Evolutionary conservation across 2,113 vertebrate genomes (phyloP).

Genomic region (Pseudopodoces humilis): DNA sequence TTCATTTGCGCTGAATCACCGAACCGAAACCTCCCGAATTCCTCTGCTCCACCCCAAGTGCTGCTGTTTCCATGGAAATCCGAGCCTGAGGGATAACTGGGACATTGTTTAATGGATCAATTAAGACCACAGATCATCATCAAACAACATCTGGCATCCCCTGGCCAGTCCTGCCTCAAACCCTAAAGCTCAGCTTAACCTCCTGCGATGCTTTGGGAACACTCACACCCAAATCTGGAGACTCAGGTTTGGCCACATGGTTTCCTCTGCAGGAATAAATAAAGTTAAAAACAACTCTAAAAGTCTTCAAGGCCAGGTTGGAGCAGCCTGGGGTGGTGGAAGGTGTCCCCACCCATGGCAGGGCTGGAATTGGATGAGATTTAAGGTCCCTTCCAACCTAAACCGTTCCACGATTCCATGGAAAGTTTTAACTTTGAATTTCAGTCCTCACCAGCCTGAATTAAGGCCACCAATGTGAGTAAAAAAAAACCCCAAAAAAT

Average conservation of each 20-base stretch:
- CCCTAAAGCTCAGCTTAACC: not conserved
- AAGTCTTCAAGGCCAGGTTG: not conserved
- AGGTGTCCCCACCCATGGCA: not conserved
- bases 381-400: not conserved
- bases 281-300: not conserved
- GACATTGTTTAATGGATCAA: not conserved
- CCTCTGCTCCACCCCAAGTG: not conserved
- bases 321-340: too few species aligned
- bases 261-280: not conserved
- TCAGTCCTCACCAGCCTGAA: not conserved
- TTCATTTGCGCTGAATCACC: not conserved
- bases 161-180: not conserved
- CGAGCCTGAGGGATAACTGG: not conserved
- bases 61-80: not conserved
- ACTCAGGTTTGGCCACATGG: not conserved
- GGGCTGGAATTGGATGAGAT: not conserved
- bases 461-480: rapidly evolving
- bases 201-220: rapidly evolving
- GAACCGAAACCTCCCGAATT: not conserved
- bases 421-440: not conserved
- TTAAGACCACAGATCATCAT: not conserved
- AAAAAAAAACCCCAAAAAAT: not conserved
- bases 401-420: not conserved
- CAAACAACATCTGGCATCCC: not conserved
- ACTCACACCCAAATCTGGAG: rapidly evolving